Evolutionary conservation across 2,113 vertebrate genomes (phyloP).

Genomic region (Coptodon bakossiorum): DNA sequence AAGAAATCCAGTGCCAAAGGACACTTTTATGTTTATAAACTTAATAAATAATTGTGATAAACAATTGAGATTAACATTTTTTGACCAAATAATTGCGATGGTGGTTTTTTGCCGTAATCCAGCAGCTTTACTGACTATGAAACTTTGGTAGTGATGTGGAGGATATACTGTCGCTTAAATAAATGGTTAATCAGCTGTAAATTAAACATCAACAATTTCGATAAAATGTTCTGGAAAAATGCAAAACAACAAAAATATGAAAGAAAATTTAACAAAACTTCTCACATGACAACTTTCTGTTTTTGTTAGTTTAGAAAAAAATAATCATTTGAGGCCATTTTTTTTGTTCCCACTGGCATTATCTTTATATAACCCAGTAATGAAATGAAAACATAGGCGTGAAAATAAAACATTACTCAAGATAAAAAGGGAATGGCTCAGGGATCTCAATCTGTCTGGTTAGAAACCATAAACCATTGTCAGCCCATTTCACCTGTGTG

Average conservation of each 20-base stretch:
- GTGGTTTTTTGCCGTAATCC: neutral
- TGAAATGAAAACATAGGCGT: neutral
- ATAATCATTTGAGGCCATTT: neutral
- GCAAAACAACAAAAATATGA: neutral
- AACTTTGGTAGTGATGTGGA: neutral
- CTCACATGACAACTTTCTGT: neutral
- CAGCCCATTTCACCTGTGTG: neutral
- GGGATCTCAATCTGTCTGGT: neutral
- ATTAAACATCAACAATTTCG: neutral
- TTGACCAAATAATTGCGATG: neutral
- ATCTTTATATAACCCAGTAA: neutral
- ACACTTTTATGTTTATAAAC: neutral
- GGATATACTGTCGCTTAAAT: rapidly evolving
- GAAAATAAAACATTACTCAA: neutral
- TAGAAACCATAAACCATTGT: neutral
- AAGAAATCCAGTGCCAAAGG: neutral
- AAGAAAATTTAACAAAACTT: neutral
- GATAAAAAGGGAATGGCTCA: neutral
- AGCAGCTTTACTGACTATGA: neutral
- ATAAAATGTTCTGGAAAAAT: neutral
- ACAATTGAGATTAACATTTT: neutral
- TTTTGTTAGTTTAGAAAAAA: neutral
- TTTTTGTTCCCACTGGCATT: neutral
- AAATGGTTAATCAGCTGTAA: neutral
- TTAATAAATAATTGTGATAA: neutral